Conservation (phyloP, 2,113 vertebrate genomes). For the Sinocyclocheilus maitianheensis region DNA sequence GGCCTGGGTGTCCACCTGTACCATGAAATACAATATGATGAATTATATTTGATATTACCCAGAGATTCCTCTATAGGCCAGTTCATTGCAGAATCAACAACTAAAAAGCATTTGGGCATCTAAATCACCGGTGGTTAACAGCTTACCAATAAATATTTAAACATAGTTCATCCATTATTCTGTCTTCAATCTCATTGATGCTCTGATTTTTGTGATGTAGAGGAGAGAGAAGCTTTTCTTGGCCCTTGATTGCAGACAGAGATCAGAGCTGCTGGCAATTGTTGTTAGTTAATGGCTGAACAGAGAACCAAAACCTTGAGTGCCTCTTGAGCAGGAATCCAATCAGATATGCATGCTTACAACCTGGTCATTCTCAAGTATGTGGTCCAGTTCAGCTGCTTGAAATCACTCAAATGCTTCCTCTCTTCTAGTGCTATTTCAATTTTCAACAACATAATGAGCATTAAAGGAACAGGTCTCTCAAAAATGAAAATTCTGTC, state of each 20-base stretch:
- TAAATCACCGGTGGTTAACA: neutral
- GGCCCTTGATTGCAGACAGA: constrained; percentile 23
- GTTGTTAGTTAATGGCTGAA: constrained; percentile 17
- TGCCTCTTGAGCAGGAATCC: constrained; percentile 31
- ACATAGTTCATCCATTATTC: constrained; percentile 4
- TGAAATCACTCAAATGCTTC: neutral
- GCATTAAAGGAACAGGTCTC: neutral
- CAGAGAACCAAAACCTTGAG: neutral
- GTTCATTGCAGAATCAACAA: constrained; percentile 12
- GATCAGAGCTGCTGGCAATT: neutral
- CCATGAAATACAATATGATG: neutral
- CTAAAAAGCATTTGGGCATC: neutral
- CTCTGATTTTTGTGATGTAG: neutral
- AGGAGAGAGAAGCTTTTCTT: neutral
- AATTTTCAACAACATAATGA: neutral
- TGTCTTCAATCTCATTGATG: neutral
- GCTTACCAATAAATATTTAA: constrained; percentile 5
- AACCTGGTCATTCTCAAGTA: constrained; percentile 30
- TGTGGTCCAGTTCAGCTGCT: neutral
- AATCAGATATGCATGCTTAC: constrained; percentile 22
- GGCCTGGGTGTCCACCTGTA: neutral
- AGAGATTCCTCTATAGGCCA: neutral
- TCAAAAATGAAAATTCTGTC: neutral
- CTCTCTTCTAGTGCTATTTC: neutral
- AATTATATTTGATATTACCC: neutral